Evolutionary conservation across 2,797 vertebrate genomes (phyloP).

Genomic region (Myotis pilosus): DNA sequence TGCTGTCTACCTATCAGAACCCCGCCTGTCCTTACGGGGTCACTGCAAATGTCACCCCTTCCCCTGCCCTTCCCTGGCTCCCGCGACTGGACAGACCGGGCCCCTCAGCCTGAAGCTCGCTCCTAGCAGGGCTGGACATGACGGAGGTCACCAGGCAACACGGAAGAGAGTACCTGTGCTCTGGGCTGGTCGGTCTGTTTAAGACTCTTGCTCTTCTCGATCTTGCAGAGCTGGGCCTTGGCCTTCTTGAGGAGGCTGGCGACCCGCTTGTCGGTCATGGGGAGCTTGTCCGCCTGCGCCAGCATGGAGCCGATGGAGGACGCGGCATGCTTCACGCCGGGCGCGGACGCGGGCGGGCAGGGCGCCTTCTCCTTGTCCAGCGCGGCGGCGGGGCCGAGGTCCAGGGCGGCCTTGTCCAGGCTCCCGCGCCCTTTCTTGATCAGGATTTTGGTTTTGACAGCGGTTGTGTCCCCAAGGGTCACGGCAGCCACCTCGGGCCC

Average conservation of each 20-base stretch:
- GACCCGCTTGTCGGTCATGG: conserved; percentile 94
- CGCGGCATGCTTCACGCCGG: conserved; percentile 88
- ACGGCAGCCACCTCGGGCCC: conserved; percentile 83
- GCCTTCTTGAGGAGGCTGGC: conserved; percentile 96
- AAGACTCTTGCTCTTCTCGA: conserved; percentile 96
- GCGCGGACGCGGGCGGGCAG: conserved; percentile 80
- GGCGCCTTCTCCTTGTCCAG: conserved; percentile 85
- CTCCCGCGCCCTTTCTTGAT: conserved; percentile 91
- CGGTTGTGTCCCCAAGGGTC: conserved; percentile 83
- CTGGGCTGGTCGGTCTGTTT: conserved; percentile 94
- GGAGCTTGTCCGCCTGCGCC: conserved; percentile 94
- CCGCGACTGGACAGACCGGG: background rate
- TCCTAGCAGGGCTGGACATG: background rate
- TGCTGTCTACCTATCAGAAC: background rate
- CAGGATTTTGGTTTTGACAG: conserved; percentile 87
- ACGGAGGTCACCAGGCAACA: background rate
- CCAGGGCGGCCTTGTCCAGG: conserved; percentile 86
- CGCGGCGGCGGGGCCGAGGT: conserved; percentile 79
- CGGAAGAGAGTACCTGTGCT: conserved; percentile 89
- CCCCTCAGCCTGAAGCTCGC: background rate
- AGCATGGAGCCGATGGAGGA: conserved; percentile 93
- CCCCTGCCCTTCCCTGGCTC: background rate
- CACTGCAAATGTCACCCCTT: background rate
- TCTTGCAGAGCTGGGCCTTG: conserved; percentile 96
- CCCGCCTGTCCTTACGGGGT: background rate